Percentiles rank a stretch among this genome's conserved stretches.
Conservation (phyloP, 2,888 invertebrate species). For the Corbicula japonica region DNA sequence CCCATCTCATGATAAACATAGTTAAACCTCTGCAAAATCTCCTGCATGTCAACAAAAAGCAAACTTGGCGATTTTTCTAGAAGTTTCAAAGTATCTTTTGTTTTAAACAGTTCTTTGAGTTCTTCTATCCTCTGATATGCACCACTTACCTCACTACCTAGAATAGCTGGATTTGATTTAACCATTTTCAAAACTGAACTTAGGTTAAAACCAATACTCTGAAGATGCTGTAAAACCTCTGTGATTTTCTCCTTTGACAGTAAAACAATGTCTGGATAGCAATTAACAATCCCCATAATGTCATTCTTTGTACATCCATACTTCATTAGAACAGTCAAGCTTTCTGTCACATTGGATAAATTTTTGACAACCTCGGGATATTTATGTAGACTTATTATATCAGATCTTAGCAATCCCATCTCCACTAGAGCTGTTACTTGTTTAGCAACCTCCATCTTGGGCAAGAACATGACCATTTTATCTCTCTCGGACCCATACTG, state of each 20-base stretch:
- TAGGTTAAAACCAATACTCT: conserved; percentile 30
- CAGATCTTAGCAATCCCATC: conserved; percentile 1
- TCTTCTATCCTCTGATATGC: conserved; percentile 33
- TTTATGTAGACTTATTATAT: conserved; percentile 6
- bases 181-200: conserved; percentile 36
- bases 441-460: conserved; percentile 3
- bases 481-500: conserved; percentile 28
- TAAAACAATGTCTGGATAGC: not conserved
- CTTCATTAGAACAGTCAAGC: not conserved
- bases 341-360: conserved; percentile 3
- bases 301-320: conserved; percentile 22
- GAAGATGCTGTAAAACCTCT: conserved; percentile 28
- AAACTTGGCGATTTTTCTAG: conserved; percentile 62
- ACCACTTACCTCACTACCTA: conserved; percentile 19
- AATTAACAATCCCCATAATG: conserved; percentile 4
- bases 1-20: conserved; percentile 73
- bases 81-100: conserved; percentile 60
- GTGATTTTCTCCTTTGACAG: not conserved
- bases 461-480: conserved; percentile 25
- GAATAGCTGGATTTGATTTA: conserved; percentile 27
- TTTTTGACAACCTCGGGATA: conserved; percentile 18
- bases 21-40: conserved; percentile 65
- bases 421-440: conserved; percentile 6
- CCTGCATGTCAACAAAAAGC: conserved; percentile 57
- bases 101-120: conserved; percentile 67